These are phyloP conservation scores for Gallinago nigripennis DNA, from an alignment of 2,797 vertebrate genomes.

Conservation along the genomic window DNA sequence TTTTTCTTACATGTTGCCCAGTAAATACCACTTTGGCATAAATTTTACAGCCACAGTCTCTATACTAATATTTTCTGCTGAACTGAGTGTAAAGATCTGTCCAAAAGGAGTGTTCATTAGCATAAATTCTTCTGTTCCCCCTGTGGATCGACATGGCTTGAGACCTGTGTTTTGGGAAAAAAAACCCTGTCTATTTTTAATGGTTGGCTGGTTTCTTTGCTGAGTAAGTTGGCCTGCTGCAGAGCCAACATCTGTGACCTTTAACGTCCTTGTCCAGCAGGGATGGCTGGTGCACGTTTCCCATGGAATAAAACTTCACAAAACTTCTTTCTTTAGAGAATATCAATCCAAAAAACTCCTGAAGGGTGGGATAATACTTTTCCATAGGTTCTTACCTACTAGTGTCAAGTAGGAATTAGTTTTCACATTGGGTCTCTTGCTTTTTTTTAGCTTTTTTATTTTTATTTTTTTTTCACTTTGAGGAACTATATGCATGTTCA, in stretches of 20 bases:
- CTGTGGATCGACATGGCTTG: background rate
- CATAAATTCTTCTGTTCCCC: background rate
- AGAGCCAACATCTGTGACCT: constrained; percentile 53
- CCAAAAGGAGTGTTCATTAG: background rate
- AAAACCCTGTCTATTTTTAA: background rate
- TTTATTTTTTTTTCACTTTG: too few species aligned
- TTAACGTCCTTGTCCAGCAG: constrained; percentile 36
- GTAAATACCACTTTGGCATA: background rate
- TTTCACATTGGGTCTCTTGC: background rate
- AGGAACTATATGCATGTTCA: background rate
- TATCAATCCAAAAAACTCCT: background rate
- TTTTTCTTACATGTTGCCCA: background rate
- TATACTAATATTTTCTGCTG: background rate
- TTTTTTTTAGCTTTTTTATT: too few species aligned
- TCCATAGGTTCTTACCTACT: background rate
- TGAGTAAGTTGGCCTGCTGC: constrained; percentile 40
- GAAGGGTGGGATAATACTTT: background rate
- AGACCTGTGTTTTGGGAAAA: background rate
- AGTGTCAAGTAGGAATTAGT: background rate
- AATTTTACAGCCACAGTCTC: background rate
- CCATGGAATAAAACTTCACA: background rate
- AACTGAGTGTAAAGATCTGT: background rate
- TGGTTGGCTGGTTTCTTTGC: constrained; percentile 46
- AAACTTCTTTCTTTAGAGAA: background rate
- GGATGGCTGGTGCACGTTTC: background rate